Base-by-base conservation (phyloP, 92 coral and sea anemone genomes). In the Heteractis magnifica region DNA sequence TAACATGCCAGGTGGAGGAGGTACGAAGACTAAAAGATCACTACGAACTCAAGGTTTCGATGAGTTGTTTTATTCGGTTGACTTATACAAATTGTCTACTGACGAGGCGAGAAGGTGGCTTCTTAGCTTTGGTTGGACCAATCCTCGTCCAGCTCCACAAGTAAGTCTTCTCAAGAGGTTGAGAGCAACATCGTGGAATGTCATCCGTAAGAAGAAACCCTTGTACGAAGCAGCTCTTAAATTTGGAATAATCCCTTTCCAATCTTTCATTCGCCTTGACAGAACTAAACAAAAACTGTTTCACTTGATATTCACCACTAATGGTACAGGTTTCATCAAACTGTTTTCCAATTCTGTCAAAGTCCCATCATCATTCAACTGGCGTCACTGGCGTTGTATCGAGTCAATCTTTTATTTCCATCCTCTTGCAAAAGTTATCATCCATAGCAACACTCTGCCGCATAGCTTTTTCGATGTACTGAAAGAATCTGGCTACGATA, bases 341-440 rank as follows among this genome's bases (percentile, higher is more conserved):
- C 0, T 74, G 7, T 20, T 21, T 9, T 6, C 9, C 14, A 48
- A 2, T 9, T 6, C 15, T 1, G 56, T 1, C 10, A 14, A 41
- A 49, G 82, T 81, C 0, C 59, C 48, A 51, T 84, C 85, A 18
- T 18, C n/a, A 6, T 86, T 81, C 53, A 65, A 12, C 70, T 74
- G 86, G 86, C 85, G 82, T 6, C 86, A 81, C 73, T 81, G 89
- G 86, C 81, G 89, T 7, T 86, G 85, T 52, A 20, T 80, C 44
- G 89, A 88, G 79, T 71, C 87, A 8, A 78, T 84, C 49, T 88
- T 88, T 41, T 55, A 88, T n/a, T 88, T 84, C n/a, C 88, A 88
- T 88, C 91, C 88, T 3, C 34, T 72, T 50, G 83, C 88, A 9
- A 88, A 64, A 18, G 91, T 88, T 12, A 53, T 79, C n/a, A 49